Conservation (phyloP, 1,140 invertebrate species). For the Hydropsyche tenuis region DNA sequence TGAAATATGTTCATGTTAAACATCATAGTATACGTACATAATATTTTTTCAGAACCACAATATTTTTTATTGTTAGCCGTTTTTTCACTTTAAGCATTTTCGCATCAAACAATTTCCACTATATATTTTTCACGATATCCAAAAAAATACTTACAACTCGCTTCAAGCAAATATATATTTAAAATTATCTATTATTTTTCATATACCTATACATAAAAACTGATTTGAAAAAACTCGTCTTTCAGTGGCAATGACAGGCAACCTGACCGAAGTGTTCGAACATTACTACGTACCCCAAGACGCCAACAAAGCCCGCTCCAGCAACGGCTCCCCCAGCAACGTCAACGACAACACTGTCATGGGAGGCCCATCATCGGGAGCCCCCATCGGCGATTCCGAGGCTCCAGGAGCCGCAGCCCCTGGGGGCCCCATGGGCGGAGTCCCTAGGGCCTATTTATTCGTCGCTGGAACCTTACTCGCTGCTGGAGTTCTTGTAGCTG, state of each 20-base stretch:
- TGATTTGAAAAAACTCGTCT: conserved; percentile 28
- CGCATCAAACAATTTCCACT: no score
- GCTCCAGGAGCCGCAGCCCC: conserved; percentile 50
- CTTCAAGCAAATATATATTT: no score
- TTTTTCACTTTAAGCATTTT: no score
- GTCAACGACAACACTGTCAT: conserved; percentile 49
- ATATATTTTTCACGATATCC: no score
- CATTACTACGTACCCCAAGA: conserved; percentile 56
- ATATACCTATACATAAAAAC: no score
- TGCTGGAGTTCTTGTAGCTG: conserved; percentile 72
- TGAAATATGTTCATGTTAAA: no score
- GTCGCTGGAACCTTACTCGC: conserved; percentile 81
- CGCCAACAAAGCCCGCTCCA: conserved; percentile 51
- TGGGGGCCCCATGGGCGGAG: conserved; percentile 51
- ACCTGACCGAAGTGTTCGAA: conserved; percentile 59
- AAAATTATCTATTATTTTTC: no score
- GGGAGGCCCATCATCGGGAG: conserved; percentile 21
- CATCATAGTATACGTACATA: no score
- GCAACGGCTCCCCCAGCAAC: conserved; percentile 35
- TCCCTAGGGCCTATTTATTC: conserved; percentile 75
- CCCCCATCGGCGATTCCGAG: conserved; percentile 41
- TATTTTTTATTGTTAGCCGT: no score
- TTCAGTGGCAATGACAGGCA: conserved; percentile 57
- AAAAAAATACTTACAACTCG: no score
- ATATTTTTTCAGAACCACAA: no score